Percentiles rank a stretch among this genome's conserved stretches.
These are phyloP conservation scores for Drosophila cracens DNA, from an alignment of 2,888 invertebrate species.

Conservation along the genomic window DNA sequence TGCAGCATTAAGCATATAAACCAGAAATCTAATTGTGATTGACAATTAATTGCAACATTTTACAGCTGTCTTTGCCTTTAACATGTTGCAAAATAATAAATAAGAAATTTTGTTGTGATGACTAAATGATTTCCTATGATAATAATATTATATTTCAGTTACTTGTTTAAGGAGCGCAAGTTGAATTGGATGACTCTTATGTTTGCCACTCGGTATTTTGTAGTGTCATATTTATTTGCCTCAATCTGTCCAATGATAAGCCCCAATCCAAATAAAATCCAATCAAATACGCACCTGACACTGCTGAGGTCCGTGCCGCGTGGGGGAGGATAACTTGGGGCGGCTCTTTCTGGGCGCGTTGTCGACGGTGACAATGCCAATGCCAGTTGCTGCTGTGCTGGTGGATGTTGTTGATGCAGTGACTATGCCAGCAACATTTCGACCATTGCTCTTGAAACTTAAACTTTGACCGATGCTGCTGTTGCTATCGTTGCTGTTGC, in stretches of 20 bases:
- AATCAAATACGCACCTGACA: constrained; percentile 89
- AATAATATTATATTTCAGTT: not conserved
- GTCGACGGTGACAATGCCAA: constrained; percentile 71
- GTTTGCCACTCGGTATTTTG: not conserved
- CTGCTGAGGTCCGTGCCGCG: constrained; percentile 95
- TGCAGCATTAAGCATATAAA: not conserved
- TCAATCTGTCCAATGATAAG: not conserved
- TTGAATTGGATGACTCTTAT: not conserved
- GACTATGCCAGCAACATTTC: constrained; percentile 64
- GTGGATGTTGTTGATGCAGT: constrained; percentile 53
- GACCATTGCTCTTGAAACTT: constrained; percentile 66
- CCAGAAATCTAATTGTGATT: not conserved
- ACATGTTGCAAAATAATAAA: not conserved
- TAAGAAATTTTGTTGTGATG: not conserved
- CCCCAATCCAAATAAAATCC: constrained; percentile 2
- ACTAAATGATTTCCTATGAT: too few relatives aligned
- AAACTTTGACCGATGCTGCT: constrained; percentile 71
- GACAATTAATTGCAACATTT: not conserved
- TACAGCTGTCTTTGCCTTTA: not conserved
- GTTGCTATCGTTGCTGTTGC: constrained; percentile 57
- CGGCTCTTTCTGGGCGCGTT: constrained; percentile 88
- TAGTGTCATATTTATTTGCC: not conserved
- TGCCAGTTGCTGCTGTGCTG: constrained; percentile 60
- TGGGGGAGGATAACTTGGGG: constrained; percentile 94
- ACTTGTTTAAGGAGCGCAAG: not conserved